Base-by-base conservation (phyloP, 1,140 invertebrate species). In the Ericerus pela region DNA sequence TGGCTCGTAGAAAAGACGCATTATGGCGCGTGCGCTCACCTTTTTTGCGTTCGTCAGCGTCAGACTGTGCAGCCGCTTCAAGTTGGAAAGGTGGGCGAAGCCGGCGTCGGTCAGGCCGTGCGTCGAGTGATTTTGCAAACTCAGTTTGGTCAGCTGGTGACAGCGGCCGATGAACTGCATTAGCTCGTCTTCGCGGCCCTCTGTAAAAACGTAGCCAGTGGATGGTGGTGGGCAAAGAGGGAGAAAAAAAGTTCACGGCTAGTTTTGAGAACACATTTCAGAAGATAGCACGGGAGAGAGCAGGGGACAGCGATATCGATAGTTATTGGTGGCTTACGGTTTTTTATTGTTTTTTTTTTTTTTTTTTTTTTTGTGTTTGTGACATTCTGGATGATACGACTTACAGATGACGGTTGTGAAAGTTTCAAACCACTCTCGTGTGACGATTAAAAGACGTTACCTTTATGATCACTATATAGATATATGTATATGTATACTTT, bases 141-240 rank as follows among this genome's bases (percentile, higher is more conserved):
- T 47, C 20, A 47, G 41, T 14, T 47, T 47, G 41, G 41, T 24
- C 4, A 47, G 41, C 14, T 47, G 22, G 41, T 18, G 22, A 24
- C 41, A 47, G 10, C 41, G 41, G 10, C 41, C 41, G 41, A 47
- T 47, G 41, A 8, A 47, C 26, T 24, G 10, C 41, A 47, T 47
- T 47, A 47, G 18, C 2, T 47, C 41, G 18, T 47, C 41, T 47
- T 47, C 3, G 41, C 41, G 18, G 10, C 20, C 22, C 26, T 47
- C 41, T 47, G 41, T 47, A 47, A 47, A n/a, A n/a, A 22, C 16
- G 37, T 24, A 47, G 41, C 14, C 5, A 10, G 30, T 10, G 30
- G n/a, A 33, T 10, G 30, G 8, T 33, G 30, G 30, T 10, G 30
- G n/a, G 30, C 8, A 33, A n/a, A n/a, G 30, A 33, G 30, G 30